Evolutionary conservation across 2,797 vertebrate species (phyloP), one percentile per base, ranked within the genome.

Genomic region (Echiichthys vipera): DNA sequence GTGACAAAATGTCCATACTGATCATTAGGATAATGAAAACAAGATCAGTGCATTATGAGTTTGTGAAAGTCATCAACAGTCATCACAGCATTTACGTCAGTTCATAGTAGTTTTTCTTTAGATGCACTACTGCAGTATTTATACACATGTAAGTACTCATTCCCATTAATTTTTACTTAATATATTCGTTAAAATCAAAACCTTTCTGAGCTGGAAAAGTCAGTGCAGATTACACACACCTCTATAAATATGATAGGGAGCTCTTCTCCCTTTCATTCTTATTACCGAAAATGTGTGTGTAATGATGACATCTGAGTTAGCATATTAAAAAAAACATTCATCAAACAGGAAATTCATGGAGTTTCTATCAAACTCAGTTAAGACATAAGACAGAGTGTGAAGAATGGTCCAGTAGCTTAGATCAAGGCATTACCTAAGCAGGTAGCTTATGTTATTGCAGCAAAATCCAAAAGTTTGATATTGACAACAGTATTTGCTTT

Each of bases 71-170:
- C 25, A 64, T 42, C 17, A 70, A 69, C 58, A 71, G 61, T 80
- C 43, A 10, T 70, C 17, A 34, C 40, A 64, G 43, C 59, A 36
- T 11, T 29, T 11, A 39, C 2, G 63, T 58, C 30, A 68, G 36
- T 56, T 66, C 15, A 58, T 29, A 43, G 34, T 58, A 45, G 20
- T n/a, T 54, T 40, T 45, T 29, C 20, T 50, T 37, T 20, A 58
- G 39, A 85, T 78, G 78, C 76, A 83, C 84, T 24, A 55, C 67
- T 65, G 45, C 24, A 64, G 22, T 37, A 36, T 7, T 15, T 65
- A 1, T 20, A 54, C 40, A 59, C 40, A 0, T 36, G 5, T 39
- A 25, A 55, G 4, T 37, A 9, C 9, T 78, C 22, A 39, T 32
- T 46, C 3, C 5, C 4, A 55, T 61, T 53, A 0, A 55, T 46